These are phyloP conservation scores for Psittacula echo DNA, from an alignment of 2,797 vertebrate species.

Conservation along the genomic window DNA sequence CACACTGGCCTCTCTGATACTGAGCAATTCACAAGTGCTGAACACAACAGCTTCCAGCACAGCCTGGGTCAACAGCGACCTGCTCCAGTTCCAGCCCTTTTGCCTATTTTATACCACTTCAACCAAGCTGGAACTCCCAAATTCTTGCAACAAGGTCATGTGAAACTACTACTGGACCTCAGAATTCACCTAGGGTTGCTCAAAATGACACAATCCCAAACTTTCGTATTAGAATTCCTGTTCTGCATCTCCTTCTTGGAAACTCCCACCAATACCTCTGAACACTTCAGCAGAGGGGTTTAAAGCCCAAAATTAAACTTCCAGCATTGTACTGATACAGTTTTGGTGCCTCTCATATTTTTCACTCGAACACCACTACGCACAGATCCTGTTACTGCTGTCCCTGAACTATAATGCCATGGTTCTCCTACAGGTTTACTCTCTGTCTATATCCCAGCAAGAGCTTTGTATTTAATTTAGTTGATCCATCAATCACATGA, in stretches of 20 bases:
- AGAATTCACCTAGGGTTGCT: neutral
- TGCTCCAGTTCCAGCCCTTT: rapidly evolving
- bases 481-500: neutral
- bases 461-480: neutral
- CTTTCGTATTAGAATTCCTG: neutral
- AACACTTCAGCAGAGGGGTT: neutral
- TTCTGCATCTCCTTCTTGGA: neutral
- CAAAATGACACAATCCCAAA: rapidly evolving
- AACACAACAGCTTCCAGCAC: neutral
- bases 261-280: neutral
- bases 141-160: neutral
- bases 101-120: too few species aligned
- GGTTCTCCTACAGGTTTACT: neutral
- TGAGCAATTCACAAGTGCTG: neutral
- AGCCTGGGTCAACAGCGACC: neutral
- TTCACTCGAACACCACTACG: neutral
- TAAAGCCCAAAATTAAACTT: neutral
- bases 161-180: neutral
- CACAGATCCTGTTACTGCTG: rapidly evolving
- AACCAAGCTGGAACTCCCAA: neutral
- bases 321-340: rapidly evolving
- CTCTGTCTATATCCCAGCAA: neutral
- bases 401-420: rapidly evolving
- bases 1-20: neutral
- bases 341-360: neutral